Percentiles rank a stretch among this genome's conserved stretches.
phyloP scores from a whole-genome alignment of 1,140 invertebrate genomes.

The Babylonia areolata region DNA sequence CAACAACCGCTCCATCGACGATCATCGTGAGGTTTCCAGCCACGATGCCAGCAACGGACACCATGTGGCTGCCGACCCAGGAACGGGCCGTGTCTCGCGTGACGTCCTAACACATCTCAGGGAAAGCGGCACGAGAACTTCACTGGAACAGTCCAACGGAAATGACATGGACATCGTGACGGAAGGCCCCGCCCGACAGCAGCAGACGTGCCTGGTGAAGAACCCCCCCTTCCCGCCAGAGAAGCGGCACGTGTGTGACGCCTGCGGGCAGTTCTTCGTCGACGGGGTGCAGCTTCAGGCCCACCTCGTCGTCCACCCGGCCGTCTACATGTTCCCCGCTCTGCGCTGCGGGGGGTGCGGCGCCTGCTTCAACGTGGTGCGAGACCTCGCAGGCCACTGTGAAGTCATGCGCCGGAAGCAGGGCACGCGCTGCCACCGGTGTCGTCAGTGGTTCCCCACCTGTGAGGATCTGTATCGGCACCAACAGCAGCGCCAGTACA shows the following conservation, averaged over 20 bases:
- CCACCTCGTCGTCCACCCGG: not conserved
- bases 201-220: not conserved
- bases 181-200: too few relatives aligned
- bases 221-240: not conserved
- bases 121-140: too few relatives aligned
- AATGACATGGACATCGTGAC: too few relatives aligned
- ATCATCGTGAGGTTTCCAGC: too few relatives aligned
- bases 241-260: not conserved
- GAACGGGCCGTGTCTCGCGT: too few relatives aligned
- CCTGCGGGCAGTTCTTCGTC: not conserved
- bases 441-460: not conserved
- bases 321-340: not conserved
- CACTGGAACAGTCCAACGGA: too few relatives aligned
- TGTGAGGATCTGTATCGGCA: not conserved
- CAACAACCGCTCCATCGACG: too few relatives aligned
- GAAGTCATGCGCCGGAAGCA: not conserved
- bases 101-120: too few relatives aligned
- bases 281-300: not conserved
- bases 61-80: too few relatives aligned
- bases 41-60: too few relatives aligned
- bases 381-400: not conserved
- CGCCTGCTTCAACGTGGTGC: not conserved
- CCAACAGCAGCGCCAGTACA: not conserved
- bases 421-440: not conserved
- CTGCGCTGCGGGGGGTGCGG: not conserved